Evolutionary conservation across 2,113 vertebrate species (phyloP).

Genomic region (Pyxicephalus adspersus): DNA sequence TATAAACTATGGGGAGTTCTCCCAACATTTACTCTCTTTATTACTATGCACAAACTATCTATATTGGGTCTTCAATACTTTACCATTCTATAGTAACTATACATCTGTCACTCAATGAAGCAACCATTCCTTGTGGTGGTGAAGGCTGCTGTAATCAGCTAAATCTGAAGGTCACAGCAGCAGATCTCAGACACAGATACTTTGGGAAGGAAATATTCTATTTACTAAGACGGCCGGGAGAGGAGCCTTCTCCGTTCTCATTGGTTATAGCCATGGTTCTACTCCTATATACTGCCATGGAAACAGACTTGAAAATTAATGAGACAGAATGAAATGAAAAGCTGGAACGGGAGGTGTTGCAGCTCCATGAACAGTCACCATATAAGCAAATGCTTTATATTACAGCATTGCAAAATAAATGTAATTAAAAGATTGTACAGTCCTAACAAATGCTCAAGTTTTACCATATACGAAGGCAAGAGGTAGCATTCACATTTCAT

Average conservation of each 20-base stretch:
- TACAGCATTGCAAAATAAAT: too few species aligned
- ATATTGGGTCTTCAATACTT: background rate
- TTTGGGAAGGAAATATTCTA: background rate
- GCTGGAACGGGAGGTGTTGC: background rate
- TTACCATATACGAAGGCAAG: too few species aligned
- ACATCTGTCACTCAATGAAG: slow-evolving; percentile 12
- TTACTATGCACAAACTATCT: too few species aligned
- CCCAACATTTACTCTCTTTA: too few species aligned
- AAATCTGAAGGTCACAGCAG: slow-evolving; percentile 26
- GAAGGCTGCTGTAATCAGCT: background rate
- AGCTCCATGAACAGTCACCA: background rate
- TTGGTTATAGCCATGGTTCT: slow-evolving; percentile 14
- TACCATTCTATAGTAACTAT: slow-evolving; percentile 5
- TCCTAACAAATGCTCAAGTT: too few species aligned
- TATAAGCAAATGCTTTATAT: too few species aligned
- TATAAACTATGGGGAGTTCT: too few species aligned
- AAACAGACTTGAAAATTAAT: slow-evolving; percentile 33
- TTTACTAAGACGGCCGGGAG: slow-evolving; percentile 4
- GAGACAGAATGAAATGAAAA: slow-evolving; percentile 5
- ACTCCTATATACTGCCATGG: slow-evolving; percentile 23
- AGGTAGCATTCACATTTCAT: too few species aligned
- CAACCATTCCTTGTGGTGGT: background rate
- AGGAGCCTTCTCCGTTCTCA: background rate
- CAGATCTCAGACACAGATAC: slow-evolving; percentile 25
- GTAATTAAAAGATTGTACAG: too few species aligned